phyloP scores from a whole-genome alignment of 2,113 vertebrate genomes.

The Lagopus leucura region DNA sequence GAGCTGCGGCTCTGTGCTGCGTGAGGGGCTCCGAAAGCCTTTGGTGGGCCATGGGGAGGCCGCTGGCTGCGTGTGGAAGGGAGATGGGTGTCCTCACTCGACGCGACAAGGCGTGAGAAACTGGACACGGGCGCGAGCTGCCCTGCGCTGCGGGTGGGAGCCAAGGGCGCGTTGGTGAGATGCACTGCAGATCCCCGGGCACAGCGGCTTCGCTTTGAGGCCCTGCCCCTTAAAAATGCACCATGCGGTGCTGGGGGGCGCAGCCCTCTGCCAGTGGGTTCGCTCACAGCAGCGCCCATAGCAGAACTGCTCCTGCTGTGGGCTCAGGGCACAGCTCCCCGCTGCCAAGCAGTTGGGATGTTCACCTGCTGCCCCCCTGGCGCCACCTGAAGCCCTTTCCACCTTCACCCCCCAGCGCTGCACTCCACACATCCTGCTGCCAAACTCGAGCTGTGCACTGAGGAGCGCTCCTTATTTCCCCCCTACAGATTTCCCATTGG shows the following conservation, averaged over 20 bases:
- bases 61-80: not conserved
- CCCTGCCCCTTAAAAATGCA: not conserved
- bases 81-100: accelerated
- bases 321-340: no score
- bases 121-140: not conserved
- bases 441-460: not conserved
- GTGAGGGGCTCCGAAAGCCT: accelerated
- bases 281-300: not conserved
- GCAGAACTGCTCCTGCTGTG: no score
- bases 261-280: not conserved
- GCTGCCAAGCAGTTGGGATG: no score
- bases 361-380: not conserved
- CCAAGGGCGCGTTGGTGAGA: constrained; percentile 26
- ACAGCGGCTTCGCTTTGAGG: accelerated
- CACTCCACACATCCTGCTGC: not conserved
- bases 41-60: not conserved
- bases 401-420: not conserved
- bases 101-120: constrained; percentile 33
- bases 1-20: accelerated
- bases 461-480: not conserved
- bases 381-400: accelerated
- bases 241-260: accelerated
- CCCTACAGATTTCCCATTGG: not conserved
- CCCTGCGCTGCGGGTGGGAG: constrained; percentile 52
- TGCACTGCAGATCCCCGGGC: not conserved